Percentiles rank a stretch among this genome's conserved stretches.
These are phyloP conservation scores for Periparus ater DNA, from an alignment of 2,797 vertebrate species.

Conservation along the genomic window DNA sequence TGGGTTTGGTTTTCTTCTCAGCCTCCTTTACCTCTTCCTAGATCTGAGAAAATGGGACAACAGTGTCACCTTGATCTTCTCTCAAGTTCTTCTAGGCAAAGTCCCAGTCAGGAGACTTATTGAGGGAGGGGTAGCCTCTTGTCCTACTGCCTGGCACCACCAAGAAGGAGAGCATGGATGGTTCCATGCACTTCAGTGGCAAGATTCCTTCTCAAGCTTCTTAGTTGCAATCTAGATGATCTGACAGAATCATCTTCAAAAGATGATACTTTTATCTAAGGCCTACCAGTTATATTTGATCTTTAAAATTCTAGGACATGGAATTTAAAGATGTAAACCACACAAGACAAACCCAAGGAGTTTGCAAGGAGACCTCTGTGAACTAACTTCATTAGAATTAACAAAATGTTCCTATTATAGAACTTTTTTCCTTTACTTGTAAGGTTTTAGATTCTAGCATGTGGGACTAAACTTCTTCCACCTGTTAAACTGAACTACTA, in stretches of 20 bases:
- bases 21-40: fast-evolving
- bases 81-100: neutral
- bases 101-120: neutral
- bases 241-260: neutral
- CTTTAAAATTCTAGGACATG: neutral
- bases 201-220: neutral
- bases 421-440: neutral
- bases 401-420: neutral
- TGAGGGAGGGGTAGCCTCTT: neutral
- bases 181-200: neutral
- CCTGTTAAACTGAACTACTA: neutral
- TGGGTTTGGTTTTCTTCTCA: neutral
- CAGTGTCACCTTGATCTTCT: neutral
- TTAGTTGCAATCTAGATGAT: neutral
- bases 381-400: neutral
- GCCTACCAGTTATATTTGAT: neutral
- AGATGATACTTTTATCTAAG: neutral
- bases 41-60: neutral
- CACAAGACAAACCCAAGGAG: neutral
- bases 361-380: neutral
- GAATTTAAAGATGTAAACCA: neutral
- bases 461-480: neutral
- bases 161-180: fast-evolving
- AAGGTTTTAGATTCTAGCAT: neutral
- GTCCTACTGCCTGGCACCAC: too few relatives aligned